Base-by-base conservation (phyloP, 2,797 vertebrate species). In the Schizopygopsis malacanthus region DNA sequence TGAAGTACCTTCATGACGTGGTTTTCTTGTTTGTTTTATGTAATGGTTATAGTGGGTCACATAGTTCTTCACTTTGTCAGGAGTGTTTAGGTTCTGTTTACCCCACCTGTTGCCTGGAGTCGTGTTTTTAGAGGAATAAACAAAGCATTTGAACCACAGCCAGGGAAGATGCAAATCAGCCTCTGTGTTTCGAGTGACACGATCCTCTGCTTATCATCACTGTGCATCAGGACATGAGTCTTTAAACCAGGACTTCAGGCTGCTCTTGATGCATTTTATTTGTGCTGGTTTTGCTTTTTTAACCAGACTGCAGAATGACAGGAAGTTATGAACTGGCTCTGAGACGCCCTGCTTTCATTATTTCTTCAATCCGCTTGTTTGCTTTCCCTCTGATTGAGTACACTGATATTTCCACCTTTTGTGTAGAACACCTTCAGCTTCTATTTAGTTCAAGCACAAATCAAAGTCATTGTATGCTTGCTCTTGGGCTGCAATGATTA, bases 41-140 rank as follows among this genome's bases (percentile, higher is more conserved):
- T 81, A 45, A 43, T 41, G 47, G 15, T 22, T 65, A 11, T n/a
- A 41, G 20, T 59, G 39, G 45, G 41, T 89, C 82, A 85, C 33
- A 90, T 85, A 89, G 87, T 87, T 90, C 88, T 89, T 86, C 79
- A 78, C 88, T 85, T 86, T 85, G 77, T 85, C 85, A 54, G 18
- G 79, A 61, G 85, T 85, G 79, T 33, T 77, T 43, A 43, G n/a
- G 22, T 67, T 83, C 7, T 52, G 37, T 43, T 50, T 20, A 22
- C 39, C 37, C 11, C 72, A 52, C 61, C 73, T 73, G 82, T 87
- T 71, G 73, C 82, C 69, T 67, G 71, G 92, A 89, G 91, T 93
- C 84, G 0, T 81, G 22, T 56, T 56, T 22, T 20, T 12, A 75
- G 4, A 76, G 37, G 76, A 45, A 59, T 52, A 77, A 87, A 76